Percentiles rank a stretch among this genome's conserved stretches.
These are phyloP conservation scores for Hypolimnas misippus DNA, from an alignment of 2,888 invertebrate species.

Conservation along the genomic window DNA sequence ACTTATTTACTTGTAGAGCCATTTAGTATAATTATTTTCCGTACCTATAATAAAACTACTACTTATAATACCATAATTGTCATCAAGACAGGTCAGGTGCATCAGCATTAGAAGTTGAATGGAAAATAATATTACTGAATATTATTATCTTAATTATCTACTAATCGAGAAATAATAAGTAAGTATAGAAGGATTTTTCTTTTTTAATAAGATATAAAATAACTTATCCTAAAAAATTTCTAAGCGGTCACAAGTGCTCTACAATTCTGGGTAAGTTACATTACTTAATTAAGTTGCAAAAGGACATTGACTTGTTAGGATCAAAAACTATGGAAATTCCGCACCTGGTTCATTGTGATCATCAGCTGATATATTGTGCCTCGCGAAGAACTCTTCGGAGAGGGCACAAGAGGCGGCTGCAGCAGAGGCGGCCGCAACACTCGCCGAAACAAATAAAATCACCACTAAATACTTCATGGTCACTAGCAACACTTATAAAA, in stretches of 20 bases:
- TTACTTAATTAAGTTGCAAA: too few species aligned
- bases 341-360: conserved; percentile 76
- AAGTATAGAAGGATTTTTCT: neutral
- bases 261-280: neutral
- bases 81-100: neutral
- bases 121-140: too few species aligned
- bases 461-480: conserved; percentile 77
- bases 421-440: conserved; percentile 57
- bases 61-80: neutral
- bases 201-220: neutral
- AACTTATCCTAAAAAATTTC: neutral
- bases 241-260: neutral
- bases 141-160: too few species aligned
- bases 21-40: conserved; percentile 15
- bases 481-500: conserved; percentile 57
- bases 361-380: conserved; percentile 79
- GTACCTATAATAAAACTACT: neutral
- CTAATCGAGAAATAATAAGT: too few species aligned
- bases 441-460: conserved; percentile 61
- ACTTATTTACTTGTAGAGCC: conserved; percentile 9
- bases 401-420: conserved; percentile 65
- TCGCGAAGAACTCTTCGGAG: conserved; percentile 69
- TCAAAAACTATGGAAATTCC: conserved; percentile 43
- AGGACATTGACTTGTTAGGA: too few species aligned
- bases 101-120: too few species aligned